Evolutionary conservation across 2,888 invertebrate genomes (phyloP).

Genomic region (Drosophila barbarae): DNA sequence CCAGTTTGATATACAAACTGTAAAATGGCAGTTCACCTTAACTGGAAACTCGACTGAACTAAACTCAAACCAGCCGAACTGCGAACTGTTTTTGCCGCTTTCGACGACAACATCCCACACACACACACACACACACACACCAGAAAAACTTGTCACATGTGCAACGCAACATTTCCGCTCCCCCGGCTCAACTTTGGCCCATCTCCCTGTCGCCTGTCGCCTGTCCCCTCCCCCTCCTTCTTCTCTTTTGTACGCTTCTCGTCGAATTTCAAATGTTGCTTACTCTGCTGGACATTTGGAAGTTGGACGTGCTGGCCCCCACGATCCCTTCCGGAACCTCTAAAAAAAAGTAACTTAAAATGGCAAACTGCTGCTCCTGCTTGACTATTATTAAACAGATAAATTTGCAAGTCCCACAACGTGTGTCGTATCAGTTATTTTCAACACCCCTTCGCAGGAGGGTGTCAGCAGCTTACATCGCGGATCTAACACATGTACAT

Average conservation of each 20-base stretch:
- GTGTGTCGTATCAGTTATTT: constrained; percentile 51
- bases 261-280: constrained; percentile 74
- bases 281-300: constrained; percentile 66
- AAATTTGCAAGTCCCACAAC: constrained; percentile 55
- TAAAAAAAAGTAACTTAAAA: constrained; percentile 14
- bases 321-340: background rate
- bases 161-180: constrained; percentile 69
- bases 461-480: constrained; percentile 44
- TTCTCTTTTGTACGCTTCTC: constrained; percentile 53
- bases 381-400: constrained; percentile 61
- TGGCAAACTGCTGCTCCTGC: constrained; percentile 26
- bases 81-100: constrained; percentile 58
- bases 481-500: constrained; percentile 23
- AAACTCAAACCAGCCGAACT: constrained; percentile 47
- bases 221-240: too few relatives aligned
- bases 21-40: constrained; percentile 72
- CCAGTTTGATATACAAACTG: constrained; percentile 69
- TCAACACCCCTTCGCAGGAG: constrained; percentile 11
- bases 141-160: constrained; percentile 68
- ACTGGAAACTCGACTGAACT: constrained; percentile 56
- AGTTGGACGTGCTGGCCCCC: constrained; percentile 48
- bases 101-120: constrained; percentile 40
- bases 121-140: background rate
- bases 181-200: constrained; percentile 35
- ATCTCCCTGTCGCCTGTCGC: background rate